Conservation (phyloP, 2,888 invertebrate species). For the Meteorus colon region DNA sequence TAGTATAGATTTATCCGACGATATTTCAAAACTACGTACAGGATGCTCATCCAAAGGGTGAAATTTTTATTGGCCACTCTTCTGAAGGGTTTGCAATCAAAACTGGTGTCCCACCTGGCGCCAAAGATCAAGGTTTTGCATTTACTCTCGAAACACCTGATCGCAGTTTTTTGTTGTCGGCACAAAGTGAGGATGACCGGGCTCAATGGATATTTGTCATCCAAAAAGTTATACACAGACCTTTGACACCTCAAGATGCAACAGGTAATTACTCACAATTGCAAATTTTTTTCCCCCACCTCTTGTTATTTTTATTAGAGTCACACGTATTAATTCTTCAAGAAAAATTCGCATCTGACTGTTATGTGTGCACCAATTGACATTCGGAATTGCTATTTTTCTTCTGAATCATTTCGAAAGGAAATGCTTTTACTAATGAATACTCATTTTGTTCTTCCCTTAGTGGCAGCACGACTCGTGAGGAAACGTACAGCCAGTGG, state of each 20-base stretch:
- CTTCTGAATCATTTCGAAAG: conserved; percentile 50
- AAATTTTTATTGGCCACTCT: conserved; percentile 88
- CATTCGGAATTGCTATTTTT: too few relatives aligned
- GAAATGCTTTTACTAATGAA: conserved; percentile 61
- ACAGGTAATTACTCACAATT: conserved; percentile 75
- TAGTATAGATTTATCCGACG: conserved; percentile 23
- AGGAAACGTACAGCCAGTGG: conserved; percentile 83
- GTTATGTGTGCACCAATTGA: too few relatives aligned
- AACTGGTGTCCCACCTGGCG: conserved; percentile 80
- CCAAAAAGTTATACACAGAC: conserved; percentile 83
- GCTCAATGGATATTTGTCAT: conserved; percentile 87
- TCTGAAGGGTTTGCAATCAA: conserved; percentile 85
- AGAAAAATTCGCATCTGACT: too few relatives aligned
- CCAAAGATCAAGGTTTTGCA: conserved; percentile 85
- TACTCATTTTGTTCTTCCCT: conserved; percentile 62
- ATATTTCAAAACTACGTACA: conserved; percentile 52
- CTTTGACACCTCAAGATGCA: conserved; percentile 86
- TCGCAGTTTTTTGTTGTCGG: conserved; percentile 84
- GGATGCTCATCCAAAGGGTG: conserved; percentile 93
- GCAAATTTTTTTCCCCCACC: too few relatives aligned
- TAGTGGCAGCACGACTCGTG: conserved; percentile 83
- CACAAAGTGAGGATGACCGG: conserved; percentile 84
- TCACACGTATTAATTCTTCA: too few relatives aligned
- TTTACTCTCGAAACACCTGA: conserved; percentile 90
- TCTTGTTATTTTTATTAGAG: too few relatives aligned